Evolutionary conservation across 2,888 invertebrate genomes (phyloP).

Genomic region (Hyles lineata): DNA sequence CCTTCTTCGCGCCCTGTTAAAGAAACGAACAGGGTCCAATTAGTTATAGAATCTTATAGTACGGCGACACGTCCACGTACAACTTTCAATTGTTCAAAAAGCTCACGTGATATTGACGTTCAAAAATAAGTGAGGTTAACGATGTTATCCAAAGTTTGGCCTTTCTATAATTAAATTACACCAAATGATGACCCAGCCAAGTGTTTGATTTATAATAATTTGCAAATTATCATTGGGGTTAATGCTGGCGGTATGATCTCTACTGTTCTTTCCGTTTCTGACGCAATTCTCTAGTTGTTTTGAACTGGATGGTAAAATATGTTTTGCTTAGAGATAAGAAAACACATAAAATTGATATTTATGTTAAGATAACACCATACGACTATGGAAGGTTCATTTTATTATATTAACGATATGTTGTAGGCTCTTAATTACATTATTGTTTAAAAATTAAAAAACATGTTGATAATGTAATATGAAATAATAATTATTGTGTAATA

Average conservation of each 20-base stretch:
- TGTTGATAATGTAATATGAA: not conserved
- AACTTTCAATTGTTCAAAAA: conserved; percentile 16
- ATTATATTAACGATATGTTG: not conserved
- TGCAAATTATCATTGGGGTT: conserved; percentile 23
- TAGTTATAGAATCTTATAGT: conserved; percentile 78
- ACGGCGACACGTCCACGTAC: conserved; percentile 20
- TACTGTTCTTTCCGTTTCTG: conserved; percentile 4
- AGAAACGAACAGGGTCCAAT: conserved; percentile 76
- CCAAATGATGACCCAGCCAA: conserved; percentile 6
- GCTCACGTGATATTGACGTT: not conserved
- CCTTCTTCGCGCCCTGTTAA: conserved; percentile 91
- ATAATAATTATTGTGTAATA: conserved; percentile 7
- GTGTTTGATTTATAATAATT: conserved; percentile 7
- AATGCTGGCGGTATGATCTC: not conserved
- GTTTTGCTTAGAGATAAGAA: not conserved
- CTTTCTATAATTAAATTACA: conserved; percentile 31
- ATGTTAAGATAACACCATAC: conserved; percentile 6
- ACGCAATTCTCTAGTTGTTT: not conserved
- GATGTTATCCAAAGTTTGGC: conserved; percentile 25
- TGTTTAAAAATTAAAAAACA: conserved; percentile 3
- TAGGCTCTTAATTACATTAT: not conserved
- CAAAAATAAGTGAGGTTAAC: conserved; percentile 28
- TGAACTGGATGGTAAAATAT: not conserved
- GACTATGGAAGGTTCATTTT: not conserved
- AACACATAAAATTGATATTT: conserved; percentile 13